Base-by-base conservation (phyloP, 2,888 invertebrate genomes). In the Drosophila incognita region DNA sequence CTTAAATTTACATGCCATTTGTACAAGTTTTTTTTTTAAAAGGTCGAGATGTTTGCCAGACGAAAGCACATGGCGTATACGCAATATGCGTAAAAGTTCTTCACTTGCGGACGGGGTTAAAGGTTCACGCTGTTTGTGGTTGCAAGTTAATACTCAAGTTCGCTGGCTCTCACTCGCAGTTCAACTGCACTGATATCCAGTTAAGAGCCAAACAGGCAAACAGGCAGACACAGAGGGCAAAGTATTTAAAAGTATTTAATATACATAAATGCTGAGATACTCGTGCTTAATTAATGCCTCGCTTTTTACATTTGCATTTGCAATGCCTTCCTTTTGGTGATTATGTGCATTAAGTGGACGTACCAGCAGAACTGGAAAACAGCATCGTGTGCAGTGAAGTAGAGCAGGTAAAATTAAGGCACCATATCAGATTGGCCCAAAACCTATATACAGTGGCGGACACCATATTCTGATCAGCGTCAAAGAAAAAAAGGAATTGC, bases 281-380 rank as follows among this genome's bases (percentile, higher is more conserved):
- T 63, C 54, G 46, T 54, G 71, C 57, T 61, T 46, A 90, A 86
- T 86, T 89, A 89, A 90, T 89, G 76, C 76, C 56, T 65, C 61
- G 79, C 69, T 74, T 83, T 83, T 83, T 82, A 87, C 82, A 79
- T 89, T 87, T 75, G 76, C 84, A 83, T 87, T 74, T 70, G 76
- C 87, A 83, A 78, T 90, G 86, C 36, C 35, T 6, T 64, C 74
- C 74, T 53, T 61, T 69, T 65, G 63, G 52, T 69, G 69, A 78
- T 62, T 56, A 64, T 71, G 64, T 66, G 75, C 83, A 87, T 85
- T 89, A 80, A 83, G 73, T 72, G 81, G 77, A 66, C 53, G 73
- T 67, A 62, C 64, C 67, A 40, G n/a, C n/a, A 27, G 27, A 51
- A 58, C 36, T n/a, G 18, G 24, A 36, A 36, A 52, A 36, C 52